These are phyloP conservation scores for Carduelis carduelis DNA, from an alignment of 2,797 vertebrate genomes.

Conservation along the genomic window DNA sequence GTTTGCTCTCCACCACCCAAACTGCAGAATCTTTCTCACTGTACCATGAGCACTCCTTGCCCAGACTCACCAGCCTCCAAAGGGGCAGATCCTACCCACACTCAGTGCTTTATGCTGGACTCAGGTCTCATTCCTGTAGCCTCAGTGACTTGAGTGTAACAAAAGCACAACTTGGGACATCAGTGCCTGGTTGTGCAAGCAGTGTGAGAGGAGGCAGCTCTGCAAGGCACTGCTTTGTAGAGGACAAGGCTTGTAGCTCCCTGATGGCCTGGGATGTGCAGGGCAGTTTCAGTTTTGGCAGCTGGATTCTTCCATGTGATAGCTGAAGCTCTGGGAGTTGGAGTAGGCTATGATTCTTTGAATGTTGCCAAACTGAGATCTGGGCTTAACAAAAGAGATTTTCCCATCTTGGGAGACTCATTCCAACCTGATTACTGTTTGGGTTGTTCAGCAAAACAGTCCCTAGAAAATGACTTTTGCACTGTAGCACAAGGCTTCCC, in stretches of 20 bases:
- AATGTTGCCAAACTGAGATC: not conserved
- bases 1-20: not conserved
- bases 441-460: not conserved
- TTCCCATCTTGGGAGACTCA: not conserved
- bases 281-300: not conserved
- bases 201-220: not conserved
- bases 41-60: not conserved
- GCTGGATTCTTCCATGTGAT: not conserved
- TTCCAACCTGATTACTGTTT: not conserved
- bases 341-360: not conserved
- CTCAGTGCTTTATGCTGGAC: not conserved
- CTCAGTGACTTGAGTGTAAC: not conserved
- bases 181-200: not conserved
- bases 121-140: not conserved
- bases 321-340: not conserved
- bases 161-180: accelerated
- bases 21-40: not conserved
- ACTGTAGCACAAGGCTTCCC: not conserved
- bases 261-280: not conserved
- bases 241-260: not conserved
- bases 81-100: not conserved
- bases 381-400: not conserved
- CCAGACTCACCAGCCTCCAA: not conserved
- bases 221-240: not conserved
- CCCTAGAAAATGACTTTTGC: not conserved